phyloP scores from a whole-genome alignment of 2,888 invertebrate species.

The Antheraea yamamai region DNA sequence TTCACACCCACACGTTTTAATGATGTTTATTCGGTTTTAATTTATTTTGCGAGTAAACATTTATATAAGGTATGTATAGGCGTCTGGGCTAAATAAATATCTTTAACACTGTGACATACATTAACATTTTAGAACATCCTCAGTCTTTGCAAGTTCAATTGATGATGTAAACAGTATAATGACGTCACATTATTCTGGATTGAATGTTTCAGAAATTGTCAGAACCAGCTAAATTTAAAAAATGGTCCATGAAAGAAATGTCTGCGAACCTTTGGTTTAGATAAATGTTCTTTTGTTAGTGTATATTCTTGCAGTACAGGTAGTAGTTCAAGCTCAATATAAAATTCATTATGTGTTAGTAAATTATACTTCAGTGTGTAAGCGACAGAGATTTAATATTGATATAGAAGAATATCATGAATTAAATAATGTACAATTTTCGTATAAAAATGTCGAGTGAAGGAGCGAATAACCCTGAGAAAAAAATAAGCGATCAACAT shows the following conservation, averaged over 20 bases:
- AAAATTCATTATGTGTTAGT: not conserved
- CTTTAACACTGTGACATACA: not conserved
- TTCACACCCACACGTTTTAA: not conserved
- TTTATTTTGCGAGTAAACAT: not conserved
- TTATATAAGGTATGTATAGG: not conserved
- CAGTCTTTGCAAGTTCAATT: too few species aligned
- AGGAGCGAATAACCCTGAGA: not conserved
- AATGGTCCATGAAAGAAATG: too few species aligned
- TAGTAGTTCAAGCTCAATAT: not conserved
- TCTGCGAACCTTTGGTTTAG: too few species aligned
- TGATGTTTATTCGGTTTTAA: slow-evolving; percentile 9
- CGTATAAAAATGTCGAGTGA: not conserved
- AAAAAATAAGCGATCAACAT: not conserved
- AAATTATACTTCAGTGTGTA: not conserved
- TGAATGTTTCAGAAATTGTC: too few species aligned
- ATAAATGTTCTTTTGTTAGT: too few species aligned
- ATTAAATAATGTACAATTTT: slow-evolving; percentile 9
- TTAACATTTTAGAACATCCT: too few species aligned
- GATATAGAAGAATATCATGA: not conserved
- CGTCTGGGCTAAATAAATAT: not conserved
- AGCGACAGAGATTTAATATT: not conserved
- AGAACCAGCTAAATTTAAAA: too few species aligned
- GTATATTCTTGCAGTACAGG: not conserved
- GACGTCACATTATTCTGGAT: too few species aligned
- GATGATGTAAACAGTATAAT: too few species aligned